A percentile compares a stretch with the other conserved stretches of the same genome.
Evolutionary conservation across 2,888 invertebrate genomes (phyloP).

Genomic region (Tiphia femorata): DNA sequence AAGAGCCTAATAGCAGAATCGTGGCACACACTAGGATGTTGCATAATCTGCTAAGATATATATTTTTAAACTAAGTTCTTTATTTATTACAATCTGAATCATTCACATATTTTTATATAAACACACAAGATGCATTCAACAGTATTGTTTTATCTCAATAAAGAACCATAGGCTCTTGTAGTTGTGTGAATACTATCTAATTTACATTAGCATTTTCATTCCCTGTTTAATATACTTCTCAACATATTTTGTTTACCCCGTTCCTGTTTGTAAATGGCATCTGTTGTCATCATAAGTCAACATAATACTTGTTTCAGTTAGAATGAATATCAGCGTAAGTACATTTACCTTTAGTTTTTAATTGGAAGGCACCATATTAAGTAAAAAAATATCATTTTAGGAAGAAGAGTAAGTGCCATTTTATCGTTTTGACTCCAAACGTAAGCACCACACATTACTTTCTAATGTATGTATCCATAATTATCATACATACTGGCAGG

Average conservation of each 20-base stretch:
- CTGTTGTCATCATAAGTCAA: background rate
- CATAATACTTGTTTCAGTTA: slow-evolving; percentile 3
- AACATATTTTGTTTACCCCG: no score
- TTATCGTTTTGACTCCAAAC: slow-evolving; percentile 7
- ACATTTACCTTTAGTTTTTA: slow-evolving; percentile 11
- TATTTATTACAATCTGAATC: background rate
- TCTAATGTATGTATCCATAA: slow-evolving; percentile 22
- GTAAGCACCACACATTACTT: slow-evolving; percentile 30
- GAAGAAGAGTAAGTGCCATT: slow-evolving; percentile 25
- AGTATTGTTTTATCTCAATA: background rate
- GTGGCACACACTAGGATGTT: no score
- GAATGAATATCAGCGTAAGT: background rate
- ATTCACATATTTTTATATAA: background rate
- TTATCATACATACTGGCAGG: slow-evolving; percentile 18
- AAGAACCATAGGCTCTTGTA: background rate
- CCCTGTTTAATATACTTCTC: no score
- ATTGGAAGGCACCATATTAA: slow-evolving; percentile 42
- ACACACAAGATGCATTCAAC: background rate
- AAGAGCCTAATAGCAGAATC: no score
- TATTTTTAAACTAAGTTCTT: background rate
- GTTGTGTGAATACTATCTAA: background rate
- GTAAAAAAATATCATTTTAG: slow-evolving; percentile 28
- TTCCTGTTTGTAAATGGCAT: background rate
- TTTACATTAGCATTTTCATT: no score
- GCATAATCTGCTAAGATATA: background rate